Evolutionary conservation across 2,888 invertebrate genomes (phyloP), one percentile per base, ranked within the genome.

Genomic region (Patella depressa): DNA sequence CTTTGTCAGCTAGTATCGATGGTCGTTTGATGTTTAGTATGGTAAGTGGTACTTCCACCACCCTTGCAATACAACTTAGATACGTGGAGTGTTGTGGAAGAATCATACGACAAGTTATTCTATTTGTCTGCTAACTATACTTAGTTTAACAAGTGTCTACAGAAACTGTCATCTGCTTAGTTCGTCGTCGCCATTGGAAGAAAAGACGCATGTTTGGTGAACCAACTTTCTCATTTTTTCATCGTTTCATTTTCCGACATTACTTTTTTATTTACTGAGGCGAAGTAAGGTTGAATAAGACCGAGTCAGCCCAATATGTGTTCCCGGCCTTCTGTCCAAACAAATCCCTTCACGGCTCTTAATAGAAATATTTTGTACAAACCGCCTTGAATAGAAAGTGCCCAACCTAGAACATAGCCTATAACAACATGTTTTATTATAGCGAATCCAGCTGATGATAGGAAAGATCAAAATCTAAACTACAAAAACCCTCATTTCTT

Each of bases 11-110:
- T 45, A 65, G 65, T 65, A 24, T 4, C 12, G 65, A n/a, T 65
- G 65, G 19, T 65, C 65, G 65, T 65, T 65, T 65, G 65, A 65
- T 65, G 65, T 65, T 65, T 65, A 24, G 65, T 65, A 65, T 65
- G 65, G 65, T 24, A 65, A 65, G 65, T 24, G 65, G 65, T 65
- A 65, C 65, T 65, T 65, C 19, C 24, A 12, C 17, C 65, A 65
- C 19, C 24, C 65, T 24, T 65, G 24, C 24, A 65, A 65, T 24
- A 65, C 19, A 65, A 65, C 65, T 24, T 24, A 24, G 24, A 65
- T 65, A 24, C 65, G 24, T 24, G 12, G 24, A 65, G 65, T 24
- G 24, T 65, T 65, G 19, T 65, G 19, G 19, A 65, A 19, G 19
- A 24, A 65, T n/a, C 65, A 15, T 11, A 24, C 19, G 24, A 65